A percentile compares a stretch with the other conserved stretches of the same genome.
These are phyloP conservation scores for Megaceryle torquata DNA, from an alignment of 2,113 vertebrate species.

Conservation along the genomic window DNA sequence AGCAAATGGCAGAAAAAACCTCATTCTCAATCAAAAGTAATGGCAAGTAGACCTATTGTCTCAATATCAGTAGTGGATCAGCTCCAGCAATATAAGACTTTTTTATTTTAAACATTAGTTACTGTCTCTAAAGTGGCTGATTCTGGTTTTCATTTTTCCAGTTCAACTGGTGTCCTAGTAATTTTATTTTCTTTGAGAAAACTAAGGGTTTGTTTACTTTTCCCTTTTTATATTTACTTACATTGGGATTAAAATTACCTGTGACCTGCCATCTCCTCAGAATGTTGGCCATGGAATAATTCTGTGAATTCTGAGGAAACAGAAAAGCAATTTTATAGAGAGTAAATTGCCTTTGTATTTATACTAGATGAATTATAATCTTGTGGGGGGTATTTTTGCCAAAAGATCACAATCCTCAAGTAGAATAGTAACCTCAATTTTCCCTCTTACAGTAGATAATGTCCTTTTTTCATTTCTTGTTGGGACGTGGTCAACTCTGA, in stretches of 20 bases:
- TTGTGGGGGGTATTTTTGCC: not conserved
- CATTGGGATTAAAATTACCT: constrained; percentile 16
- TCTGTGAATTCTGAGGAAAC: not conserved
- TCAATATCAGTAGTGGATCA: not conserved
- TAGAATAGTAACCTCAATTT: not conserved
- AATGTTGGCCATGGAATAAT: not conserved
- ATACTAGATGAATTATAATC: constrained; percentile 16
- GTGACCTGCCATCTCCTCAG: not conserved
- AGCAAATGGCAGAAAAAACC: not conserved
- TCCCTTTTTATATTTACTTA: not conserved
- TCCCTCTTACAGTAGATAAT: not conserved
- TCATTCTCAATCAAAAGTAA: not conserved
- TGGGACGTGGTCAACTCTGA: not conserved
- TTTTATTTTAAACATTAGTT: not conserved
- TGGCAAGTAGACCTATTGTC: not conserved
- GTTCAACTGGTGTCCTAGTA: not conserved
- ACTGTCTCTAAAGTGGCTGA: not conserved
- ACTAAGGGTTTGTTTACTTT: not conserved
- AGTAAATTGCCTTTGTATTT: constrained; percentile 33
- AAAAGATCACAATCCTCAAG: not conserved
- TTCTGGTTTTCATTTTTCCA: not conserved
- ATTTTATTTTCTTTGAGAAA: not conserved
- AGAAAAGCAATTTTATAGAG: constrained; percentile 1
- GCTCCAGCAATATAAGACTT: not conserved
- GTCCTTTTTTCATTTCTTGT: constrained; percentile 25